These are phyloP conservation scores for Lottia gigantea DNA, from an alignment of 2,888 invertebrate species.

Conservation along the genomic window DNA sequence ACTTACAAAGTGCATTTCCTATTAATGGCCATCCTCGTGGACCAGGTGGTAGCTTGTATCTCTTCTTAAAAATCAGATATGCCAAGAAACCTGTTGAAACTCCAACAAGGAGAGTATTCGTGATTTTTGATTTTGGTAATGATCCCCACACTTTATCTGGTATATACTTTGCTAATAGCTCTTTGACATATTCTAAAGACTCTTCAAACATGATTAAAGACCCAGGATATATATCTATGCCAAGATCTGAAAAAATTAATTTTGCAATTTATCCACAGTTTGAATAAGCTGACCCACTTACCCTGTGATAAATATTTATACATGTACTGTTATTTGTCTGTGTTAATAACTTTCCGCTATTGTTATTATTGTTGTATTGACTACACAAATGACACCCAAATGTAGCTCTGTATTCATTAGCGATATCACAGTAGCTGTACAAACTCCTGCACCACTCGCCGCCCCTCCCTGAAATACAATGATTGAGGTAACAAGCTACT, in stretches of 20 bases:
- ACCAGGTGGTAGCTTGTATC: constrained; percentile 17
- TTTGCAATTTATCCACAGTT: too few species aligned
- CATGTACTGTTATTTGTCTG: too few species aligned
- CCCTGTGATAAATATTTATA: too few species aligned
- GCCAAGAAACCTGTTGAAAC: neutral
- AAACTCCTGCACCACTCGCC: too few species aligned
- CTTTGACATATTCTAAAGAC: neutral
- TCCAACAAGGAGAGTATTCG: neutral
- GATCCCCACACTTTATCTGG: neutral
- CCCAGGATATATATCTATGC: neutral
- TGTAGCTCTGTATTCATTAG: too few species aligned
- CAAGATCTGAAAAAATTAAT: neutral
- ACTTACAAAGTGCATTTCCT: constrained; percentile 13
- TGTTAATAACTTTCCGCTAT: too few species aligned
- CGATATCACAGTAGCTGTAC: too few species aligned
- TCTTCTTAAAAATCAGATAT: constrained; percentile 12
- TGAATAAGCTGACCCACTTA: too few species aligned
- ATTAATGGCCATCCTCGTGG: constrained; percentile 14
- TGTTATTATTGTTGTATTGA: too few species aligned
- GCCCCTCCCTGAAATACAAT: too few species aligned
- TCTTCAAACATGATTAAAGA: neutral
- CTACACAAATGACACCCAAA: too few species aligned
- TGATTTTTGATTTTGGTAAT: neutral
- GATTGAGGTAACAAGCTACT: too few species aligned
- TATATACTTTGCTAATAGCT: neutral